Conservation (phyloP, 2,888 invertebrate genomes). For the Exephanes ischioxanthus region DNA sequence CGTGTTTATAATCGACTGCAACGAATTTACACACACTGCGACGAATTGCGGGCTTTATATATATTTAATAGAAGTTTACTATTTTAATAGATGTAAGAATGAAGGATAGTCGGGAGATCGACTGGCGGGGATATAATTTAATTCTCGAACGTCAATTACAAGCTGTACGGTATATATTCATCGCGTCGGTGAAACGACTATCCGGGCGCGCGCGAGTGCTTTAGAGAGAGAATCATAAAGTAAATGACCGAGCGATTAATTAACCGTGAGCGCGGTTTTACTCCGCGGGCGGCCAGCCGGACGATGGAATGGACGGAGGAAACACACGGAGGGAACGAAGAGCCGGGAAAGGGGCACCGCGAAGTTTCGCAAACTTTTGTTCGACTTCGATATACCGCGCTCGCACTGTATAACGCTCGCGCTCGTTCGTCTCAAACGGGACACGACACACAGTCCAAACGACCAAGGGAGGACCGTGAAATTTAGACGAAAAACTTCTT, state of each 20-base stretch:
- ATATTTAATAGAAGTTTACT: constrained; percentile 15
- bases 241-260: constrained; percentile 61
- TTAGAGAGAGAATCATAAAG: constrained; percentile 54
- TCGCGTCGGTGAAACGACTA: constrained; percentile 32
- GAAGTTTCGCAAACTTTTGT: constrained; percentile 58
- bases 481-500: no score
- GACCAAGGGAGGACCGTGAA: neutral
- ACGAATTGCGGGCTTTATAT: neutral
- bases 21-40: neutral
- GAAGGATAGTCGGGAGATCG: neutral
- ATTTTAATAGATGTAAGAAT: constrained; percentile 41
- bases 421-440: constrained; percentile 3
- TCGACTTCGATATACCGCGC: constrained; percentile 14
- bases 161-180: constrained; percentile 32
- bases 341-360: constrained; percentile 21
- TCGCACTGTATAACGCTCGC: neutral
- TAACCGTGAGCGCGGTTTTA: constrained; percentile 22
- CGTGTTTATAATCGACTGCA: constrained; percentile 38
- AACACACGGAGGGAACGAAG: constrained; percentile 25
- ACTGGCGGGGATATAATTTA: constrained; percentile 23
- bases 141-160: constrained; percentile 54
- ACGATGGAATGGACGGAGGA: constrained; percentile 36
- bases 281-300: constrained; percentile 6
- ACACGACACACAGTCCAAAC: neutral
- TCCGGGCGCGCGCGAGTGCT: neutral